Evolutionary conservation across 2,113 vertebrate genomes (phyloP).

Genomic region (Gavialis gangeticus): DNA sequence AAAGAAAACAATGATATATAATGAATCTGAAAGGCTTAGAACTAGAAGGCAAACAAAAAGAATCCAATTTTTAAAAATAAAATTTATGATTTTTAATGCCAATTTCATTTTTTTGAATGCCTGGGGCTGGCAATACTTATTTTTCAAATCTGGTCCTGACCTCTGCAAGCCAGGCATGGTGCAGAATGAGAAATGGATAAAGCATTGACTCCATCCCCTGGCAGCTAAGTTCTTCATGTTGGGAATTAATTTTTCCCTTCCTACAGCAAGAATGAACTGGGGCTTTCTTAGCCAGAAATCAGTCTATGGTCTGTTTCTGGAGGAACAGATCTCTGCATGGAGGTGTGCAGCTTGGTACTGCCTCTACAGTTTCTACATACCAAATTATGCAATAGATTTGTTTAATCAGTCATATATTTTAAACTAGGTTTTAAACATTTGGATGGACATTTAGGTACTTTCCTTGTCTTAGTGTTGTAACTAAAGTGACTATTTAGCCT

Average conservation of each 20-base stretch:
- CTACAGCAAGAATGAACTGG: neutral
- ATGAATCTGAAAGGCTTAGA: neutral
- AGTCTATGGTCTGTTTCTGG: neutral
- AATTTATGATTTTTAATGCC: neutral
- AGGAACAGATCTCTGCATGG: no score
- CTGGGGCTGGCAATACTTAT: accelerated
- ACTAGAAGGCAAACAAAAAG: neutral
- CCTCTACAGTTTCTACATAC: neutral
- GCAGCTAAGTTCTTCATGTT: neutral
- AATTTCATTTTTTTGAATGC: accelerated
- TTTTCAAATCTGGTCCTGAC: neutral
- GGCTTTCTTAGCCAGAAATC: neutral
- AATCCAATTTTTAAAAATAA: neutral
- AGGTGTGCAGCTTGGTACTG: neutral
- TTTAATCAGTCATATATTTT: no score
- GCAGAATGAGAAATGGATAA: neutral
- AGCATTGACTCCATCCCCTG: accelerated
- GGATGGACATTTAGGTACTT: neutral
- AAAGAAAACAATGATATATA: neutral
- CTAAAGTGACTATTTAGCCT: neutral
- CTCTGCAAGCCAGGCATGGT: neutral
- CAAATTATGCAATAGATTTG: no score
- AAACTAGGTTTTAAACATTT: no score
- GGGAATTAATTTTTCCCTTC: neutral
- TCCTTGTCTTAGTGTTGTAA: neutral